A percentile compares a stretch with the other conserved stretches of the same genome.
Evolutionary conservation across 2,113 vertebrate species (phyloP).

Genomic region (Mesitornis unicolor): DNA sequence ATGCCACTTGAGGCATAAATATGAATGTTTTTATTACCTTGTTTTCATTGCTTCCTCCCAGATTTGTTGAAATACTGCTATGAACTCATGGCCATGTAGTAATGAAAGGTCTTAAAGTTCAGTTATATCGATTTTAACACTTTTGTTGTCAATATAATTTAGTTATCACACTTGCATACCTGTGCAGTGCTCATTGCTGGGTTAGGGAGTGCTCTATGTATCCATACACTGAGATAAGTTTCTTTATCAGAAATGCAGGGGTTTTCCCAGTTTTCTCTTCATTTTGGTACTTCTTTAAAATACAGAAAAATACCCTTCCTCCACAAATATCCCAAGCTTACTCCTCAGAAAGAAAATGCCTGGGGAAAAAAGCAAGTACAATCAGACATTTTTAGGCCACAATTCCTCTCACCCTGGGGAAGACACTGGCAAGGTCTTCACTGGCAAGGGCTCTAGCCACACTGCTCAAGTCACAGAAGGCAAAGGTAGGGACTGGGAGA

Average conservation of each 20-base stretch:
- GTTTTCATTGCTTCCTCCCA: neutral
- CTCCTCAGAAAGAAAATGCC: neutral
- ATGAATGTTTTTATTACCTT: neutral
- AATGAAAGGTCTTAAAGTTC: neutral
- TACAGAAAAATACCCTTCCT: neutral
- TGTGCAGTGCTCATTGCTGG: neutral
- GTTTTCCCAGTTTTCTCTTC: neutral
- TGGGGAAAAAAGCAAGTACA: neutral
- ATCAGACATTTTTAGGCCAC: neutral
- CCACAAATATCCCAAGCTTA: neutral
- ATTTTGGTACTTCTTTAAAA: neutral
- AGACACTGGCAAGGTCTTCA: no score
- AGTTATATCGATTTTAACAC: neutral
- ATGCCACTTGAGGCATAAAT: neutral
- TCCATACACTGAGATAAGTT: neutral
- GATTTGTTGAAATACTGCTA: neutral
- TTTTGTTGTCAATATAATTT: neutral
- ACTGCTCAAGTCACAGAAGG: no score
- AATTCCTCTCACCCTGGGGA: neutral
- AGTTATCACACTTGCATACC: neutral
- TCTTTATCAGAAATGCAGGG: neutral
- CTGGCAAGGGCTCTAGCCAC: no score
- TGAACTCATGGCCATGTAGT: fast-evolving
- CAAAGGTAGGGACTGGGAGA: no score
- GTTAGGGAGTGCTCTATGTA: neutral